Percentiles rank a stretch among this genome's conserved stretches.
phyloP scores from a whole-genome alignment of 2,888 invertebrate genomes.

The Drosophila imparisetae region DNA sequence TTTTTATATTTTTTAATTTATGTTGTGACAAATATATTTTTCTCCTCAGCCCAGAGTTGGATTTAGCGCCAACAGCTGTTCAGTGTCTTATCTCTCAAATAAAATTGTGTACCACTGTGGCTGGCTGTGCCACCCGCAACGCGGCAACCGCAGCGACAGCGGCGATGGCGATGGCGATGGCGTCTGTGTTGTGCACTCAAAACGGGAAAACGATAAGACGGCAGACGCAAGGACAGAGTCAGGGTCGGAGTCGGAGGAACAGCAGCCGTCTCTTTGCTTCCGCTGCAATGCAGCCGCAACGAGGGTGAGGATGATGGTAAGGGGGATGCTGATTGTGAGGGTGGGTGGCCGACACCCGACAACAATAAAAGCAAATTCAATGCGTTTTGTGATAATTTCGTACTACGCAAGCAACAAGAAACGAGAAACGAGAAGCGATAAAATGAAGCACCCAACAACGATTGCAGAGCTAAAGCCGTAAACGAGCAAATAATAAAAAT shows the following conservation, averaged over 20 bases:
- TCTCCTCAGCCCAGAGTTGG: not conserved
- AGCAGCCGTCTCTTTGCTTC: conserved; percentile 41
- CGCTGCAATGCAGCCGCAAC: conserved; percentile 53
- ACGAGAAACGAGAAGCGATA: conserved; percentile 52
- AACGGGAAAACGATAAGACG: conserved; percentile 74
- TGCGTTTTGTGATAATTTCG: conserved; percentile 76
- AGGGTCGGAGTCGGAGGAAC: not conserved
- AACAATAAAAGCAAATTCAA: conserved; percentile 79
- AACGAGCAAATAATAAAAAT: conserved; percentile 76
- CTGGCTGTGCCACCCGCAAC: conserved; percentile 35
- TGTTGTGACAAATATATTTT: not conserved
- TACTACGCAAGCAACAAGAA: conserved; percentile 63
- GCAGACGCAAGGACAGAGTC: conserved; percentile 30
- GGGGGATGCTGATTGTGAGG: conserved; percentile 4
- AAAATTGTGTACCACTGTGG: conserved; percentile 38
- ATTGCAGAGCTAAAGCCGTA: conserved; percentile 51
- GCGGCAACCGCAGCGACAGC: conserved; percentile 41
- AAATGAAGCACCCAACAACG: conserved; percentile 23
- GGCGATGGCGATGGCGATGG: conserved; percentile 27
- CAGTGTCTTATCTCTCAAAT: not conserved
- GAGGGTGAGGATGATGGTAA: conserved; percentile 3
- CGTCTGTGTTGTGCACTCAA: conserved; percentile 52
- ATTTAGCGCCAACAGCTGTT: not conserved
- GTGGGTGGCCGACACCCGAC: conserved; percentile 41
- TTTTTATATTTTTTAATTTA: not conserved